Percentiles rank a stretch among this genome's conserved stretches.
Conservation (phyloP, 2,797 vertebrate species). For the Euthynnus affinis region DNA sequence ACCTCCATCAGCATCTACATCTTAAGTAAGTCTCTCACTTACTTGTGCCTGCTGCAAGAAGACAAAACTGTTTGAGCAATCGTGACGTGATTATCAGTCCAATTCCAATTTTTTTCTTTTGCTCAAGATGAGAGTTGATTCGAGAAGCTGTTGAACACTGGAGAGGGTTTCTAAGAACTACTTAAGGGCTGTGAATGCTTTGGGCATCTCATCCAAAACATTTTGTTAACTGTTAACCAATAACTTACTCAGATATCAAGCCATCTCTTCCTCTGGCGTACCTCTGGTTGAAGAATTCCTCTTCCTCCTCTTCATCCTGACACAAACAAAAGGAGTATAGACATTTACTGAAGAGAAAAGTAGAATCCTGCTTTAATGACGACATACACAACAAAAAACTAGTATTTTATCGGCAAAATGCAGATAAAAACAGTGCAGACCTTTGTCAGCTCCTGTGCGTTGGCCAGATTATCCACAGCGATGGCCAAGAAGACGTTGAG, state of each 20-base stretch:
- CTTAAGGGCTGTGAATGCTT: constrained; percentile 47
- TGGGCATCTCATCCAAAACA: constrained; percentile 26
- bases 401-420: neutral
- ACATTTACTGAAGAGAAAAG: neutral
- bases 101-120: constrained; percentile 23
- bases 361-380: neutral
- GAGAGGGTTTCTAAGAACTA: constrained; percentile 13
- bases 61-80: neutral
- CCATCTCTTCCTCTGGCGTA: constrained; percentile 92
- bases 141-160: constrained; percentile 34
- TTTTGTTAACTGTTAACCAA: constrained; percentile 30
- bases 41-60: constrained; percentile 11
- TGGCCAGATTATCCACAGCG: constrained; percentile 98
- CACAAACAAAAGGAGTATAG: constrained; percentile 23
- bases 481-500: constrained; percentile 99
- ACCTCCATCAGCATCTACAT: constrained; percentile 18
- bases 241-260: constrained; percentile 98
- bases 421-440: constrained; percentile 71
- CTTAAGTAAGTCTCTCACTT: constrained; percentile 21
- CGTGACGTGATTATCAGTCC: neutral
- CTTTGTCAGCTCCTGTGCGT: constrained; percentile 98
- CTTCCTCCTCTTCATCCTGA: constrained; percentile 98
- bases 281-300: constrained; percentile 97
- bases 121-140: constrained; percentile 21
- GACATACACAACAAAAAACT: neutral